Percentiles rank a stretch among this genome's conserved stretches.
These are phyloP conservation scores for Pardosa pseudoannulata DNA, from an alignment of 2,888 invertebrate species.

Conservation along the genomic window DNA sequence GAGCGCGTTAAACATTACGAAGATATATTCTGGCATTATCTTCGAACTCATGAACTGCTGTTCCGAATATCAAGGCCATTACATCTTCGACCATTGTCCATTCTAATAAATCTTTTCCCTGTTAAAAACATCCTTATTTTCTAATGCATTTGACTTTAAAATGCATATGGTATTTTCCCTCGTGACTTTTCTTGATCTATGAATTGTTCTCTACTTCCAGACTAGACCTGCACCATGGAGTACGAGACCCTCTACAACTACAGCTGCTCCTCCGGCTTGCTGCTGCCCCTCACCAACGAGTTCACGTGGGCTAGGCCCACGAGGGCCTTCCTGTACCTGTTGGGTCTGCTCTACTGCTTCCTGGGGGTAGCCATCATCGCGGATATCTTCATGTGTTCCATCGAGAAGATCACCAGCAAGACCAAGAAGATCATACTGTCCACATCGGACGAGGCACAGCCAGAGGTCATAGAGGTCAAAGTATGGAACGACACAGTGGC, in stretches of 20 bases:
- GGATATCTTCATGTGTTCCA: conserved; percentile 82
- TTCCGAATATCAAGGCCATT: too few species aligned
- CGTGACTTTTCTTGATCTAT: too few species aligned
- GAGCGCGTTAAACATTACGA: too few species aligned
- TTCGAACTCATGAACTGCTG: too few species aligned
- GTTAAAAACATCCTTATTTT: too few species aligned
- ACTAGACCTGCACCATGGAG: conserved; percentile 24
- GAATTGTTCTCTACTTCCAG: too few species aligned
- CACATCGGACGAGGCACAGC: conserved; percentile 76
- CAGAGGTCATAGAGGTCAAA: conserved; percentile 79
- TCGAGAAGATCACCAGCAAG: conserved; percentile 81
- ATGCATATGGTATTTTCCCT: too few species aligned
- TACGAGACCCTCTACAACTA: conserved; percentile 49
- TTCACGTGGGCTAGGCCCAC: conserved; percentile 78
- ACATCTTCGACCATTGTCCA: too few species aligned
- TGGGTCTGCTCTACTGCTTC: conserved; percentile 81
- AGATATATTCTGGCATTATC: too few species aligned
- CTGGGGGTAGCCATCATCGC: conserved; percentile 81
- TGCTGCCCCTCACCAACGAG: conserved; percentile 79
- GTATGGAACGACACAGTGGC: conserved; percentile 81
- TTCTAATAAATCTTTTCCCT: too few species aligned
- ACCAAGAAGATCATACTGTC: conserved; percentile 78
- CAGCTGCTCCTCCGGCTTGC: conserved; percentile 76
- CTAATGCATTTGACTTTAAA: too few species aligned
- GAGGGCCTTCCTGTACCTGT: conserved; percentile 79